Base-by-base conservation (phyloP, 2,797 vertebrate species). In the Manis javanica region DNA sequence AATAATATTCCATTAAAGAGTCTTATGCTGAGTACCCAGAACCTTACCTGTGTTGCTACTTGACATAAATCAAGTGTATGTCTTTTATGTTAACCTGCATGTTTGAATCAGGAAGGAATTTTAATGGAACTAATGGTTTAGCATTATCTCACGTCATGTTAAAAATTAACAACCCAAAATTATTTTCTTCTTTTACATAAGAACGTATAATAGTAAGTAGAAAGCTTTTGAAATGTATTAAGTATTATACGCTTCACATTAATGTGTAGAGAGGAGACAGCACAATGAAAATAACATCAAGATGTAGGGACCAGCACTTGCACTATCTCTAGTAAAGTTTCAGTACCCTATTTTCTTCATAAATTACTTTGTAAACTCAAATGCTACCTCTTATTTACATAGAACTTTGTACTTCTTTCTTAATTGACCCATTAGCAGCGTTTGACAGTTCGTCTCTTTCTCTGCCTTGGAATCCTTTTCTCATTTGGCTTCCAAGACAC, bases 81-180 rank as follows among this genome's bases (percentile, higher is more conserved):
- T 87, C 82, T 96, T 94, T 96, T 95, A 87, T 94, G 64, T 94
- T 97, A 97, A 87, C 49, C 53, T 90, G 79, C n/a, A 57, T 95
- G 91, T 87, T 96, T 95, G 68, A 89, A 59, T 90, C 68, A 87
- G 79, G 63, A 93, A 94, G 87, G 79, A 96, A 96, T 96, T 97
- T 98, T 97, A 97, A 92, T 96, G 83, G 85, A 94, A 90, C 95
- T 96, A 85, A 92, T 94, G 91, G 89, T 83, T 91, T 95, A 96
- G 88, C 87, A 59, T 96, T 96, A 93, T 96, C 71, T 95, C 34
- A 94, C 93, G 39, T 92, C 68, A 87, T 0, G 3, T 96, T 97
- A 97, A 96, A 96, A 97, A 96, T 96, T 96, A 97, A 97, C 90
- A 91, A 91, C 63, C n/a, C 92, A 61, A 96, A 96, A 61, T 93